These are phyloP conservation scores for Periophthalmus modestus DNA, from an alignment of 2,113 vertebrate species.

Conservation along the genomic window DNA sequence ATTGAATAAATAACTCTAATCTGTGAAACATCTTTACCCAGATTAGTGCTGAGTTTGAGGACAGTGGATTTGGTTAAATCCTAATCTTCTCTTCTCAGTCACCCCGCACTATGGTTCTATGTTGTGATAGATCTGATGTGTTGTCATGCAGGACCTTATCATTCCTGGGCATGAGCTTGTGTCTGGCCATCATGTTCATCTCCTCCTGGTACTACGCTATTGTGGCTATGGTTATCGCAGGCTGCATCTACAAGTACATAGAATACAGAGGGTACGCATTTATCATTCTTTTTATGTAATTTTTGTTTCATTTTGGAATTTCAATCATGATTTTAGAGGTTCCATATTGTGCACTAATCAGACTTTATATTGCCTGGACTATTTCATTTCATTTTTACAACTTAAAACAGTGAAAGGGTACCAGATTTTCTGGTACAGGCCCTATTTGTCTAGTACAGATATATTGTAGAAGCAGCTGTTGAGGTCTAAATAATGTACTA, in stretches of 20 bases:
- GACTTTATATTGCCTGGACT: too few species aligned
- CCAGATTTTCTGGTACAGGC: too few species aligned
- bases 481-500: too few species aligned
- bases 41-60: conserved; percentile 31
- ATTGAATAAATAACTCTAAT: neutral
- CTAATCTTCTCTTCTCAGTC: conserved; percentile 17
- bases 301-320: too few species aligned
- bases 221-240: conserved; percentile 89
- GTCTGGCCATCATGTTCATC: conserved; percentile 96
- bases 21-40: conserved; percentile 6
- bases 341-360: too few species aligned
- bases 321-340: too few species aligned
- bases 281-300: too few species aligned
- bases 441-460: too few species aligned
- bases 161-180: conserved; percentile 96
- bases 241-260: conserved; percentile 98
- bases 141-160: conserved; percentile 85
- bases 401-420: too few species aligned
- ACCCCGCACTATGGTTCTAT: neutral
- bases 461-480: too few species aligned
- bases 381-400: too few species aligned
- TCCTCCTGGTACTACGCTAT: conserved; percentile 97
- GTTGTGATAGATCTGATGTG: neutral
- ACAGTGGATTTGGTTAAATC: conserved; percentile 22
- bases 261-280: conserved; percentile 92